phyloP scores from a whole-genome alignment of 1,140 invertebrate genomes.

The Drosophila ananassae region DNA sequence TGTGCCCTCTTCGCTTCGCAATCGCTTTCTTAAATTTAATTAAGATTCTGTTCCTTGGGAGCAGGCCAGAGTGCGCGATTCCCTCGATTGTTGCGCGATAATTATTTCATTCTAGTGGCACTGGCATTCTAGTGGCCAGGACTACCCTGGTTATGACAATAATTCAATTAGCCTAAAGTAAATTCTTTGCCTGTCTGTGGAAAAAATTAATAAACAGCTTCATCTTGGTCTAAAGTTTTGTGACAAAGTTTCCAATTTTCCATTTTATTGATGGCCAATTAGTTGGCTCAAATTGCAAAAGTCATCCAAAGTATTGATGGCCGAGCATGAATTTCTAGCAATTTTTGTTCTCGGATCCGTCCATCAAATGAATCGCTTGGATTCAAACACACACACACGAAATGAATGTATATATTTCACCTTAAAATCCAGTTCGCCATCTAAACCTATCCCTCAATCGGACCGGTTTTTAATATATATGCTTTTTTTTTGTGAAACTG shows the following conservation, averaged over 20 bases:
- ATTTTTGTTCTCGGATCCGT: not conserved
- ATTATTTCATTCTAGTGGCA: conserved; percentile 36
- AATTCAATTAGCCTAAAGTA: conserved; percentile 36
- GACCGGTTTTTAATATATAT: conserved; percentile 21
- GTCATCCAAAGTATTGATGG: conserved; percentile 13
- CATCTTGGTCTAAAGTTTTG: conserved; percentile 24
- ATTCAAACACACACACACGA: not conserved
- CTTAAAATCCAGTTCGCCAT: conserved; percentile 17
- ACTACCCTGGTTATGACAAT: not conserved
- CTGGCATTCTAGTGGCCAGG: too few species aligned
- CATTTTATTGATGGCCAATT: conserved; percentile 37
- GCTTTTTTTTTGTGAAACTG: conserved; percentile 54
- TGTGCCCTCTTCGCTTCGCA: conserved; percentile 33
- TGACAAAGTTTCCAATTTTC: conserved; percentile 22
- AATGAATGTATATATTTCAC: not conserved
- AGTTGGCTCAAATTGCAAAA: conserved; percentile 18
- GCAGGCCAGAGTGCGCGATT: conserved; percentile 35
- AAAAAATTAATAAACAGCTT: conserved; percentile 43
- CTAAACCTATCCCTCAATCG: conserved; percentile 13
- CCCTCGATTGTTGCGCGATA: conserved; percentile 17
- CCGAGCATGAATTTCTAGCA: conserved; percentile 22
- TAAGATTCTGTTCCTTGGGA: conserved; percentile 55
- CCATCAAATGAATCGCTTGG: conserved; percentile 22
- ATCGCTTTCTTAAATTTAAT: conserved; percentile 69
- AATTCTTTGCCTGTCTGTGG: conserved; percentile 15